Conservation (phyloP, 2,888 invertebrate genomes). For the Latheticus oryzae region DNA sequence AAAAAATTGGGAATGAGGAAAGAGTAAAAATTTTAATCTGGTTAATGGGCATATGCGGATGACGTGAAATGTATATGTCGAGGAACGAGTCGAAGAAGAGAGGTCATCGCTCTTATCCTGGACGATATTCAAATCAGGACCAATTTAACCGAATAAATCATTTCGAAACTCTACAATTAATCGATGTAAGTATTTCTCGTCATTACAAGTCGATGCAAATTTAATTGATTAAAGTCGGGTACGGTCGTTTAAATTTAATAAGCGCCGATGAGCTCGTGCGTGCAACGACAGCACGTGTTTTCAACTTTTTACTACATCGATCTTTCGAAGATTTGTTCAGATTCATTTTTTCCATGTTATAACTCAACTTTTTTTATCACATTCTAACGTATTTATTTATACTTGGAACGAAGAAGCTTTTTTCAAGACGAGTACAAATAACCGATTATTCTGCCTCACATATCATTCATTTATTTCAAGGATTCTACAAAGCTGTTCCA, state of each 20-base stretch:
- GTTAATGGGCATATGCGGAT: slow-evolving; percentile 15
- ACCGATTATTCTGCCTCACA: no score
- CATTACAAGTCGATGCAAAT: slow-evolving; percentile 37
- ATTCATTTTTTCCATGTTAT: not conserved
- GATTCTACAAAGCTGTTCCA: no score
- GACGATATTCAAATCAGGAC: slow-evolving; percentile 38
- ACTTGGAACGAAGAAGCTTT: no score
- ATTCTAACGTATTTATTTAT: no score
- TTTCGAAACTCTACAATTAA: slow-evolving; percentile 31
- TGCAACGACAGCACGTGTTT: slow-evolving; percentile 28
- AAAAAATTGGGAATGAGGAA: no score
- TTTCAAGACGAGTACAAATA: no score
- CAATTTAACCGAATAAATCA: slow-evolving; percentile 40
- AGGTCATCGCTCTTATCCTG: slow-evolving; percentile 33
- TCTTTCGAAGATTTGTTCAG: no score
- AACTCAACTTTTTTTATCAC: not conserved
- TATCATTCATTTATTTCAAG: no score
- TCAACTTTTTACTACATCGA: slow-evolving; percentile 6
- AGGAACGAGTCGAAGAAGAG: slow-evolving; percentile 31
- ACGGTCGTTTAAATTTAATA: slow-evolving; percentile 35
- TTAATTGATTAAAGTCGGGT: slow-evolving; percentile 33
- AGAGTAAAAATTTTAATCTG: slow-evolving; percentile 4
- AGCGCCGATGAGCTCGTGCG: slow-evolving; percentile 32
- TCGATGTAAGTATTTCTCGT: slow-evolving; percentile 35
- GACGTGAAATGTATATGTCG: slow-evolving; percentile 19